phyloP scores from a whole-genome alignment of 2,113 vertebrate species.

The Leucoraja erinaceus region DNA sequence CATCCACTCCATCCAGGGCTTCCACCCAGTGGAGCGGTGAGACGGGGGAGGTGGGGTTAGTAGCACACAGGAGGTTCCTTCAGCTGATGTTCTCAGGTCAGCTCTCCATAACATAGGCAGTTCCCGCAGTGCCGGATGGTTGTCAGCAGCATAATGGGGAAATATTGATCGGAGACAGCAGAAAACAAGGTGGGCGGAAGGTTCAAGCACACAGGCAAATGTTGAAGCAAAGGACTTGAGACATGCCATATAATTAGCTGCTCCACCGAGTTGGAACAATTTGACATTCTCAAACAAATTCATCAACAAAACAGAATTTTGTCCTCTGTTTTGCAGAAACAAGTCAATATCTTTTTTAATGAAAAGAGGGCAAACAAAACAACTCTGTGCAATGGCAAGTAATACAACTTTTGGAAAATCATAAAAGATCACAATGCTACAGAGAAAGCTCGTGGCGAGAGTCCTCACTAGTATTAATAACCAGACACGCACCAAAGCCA shows the following conservation, averaged over 20 bases:
- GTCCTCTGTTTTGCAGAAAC: neutral
- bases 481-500: neutral
- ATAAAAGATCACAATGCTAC: neutral
- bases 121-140: neutral
- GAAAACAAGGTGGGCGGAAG: neutral
- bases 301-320: neutral
- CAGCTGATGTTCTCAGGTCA: neutral
- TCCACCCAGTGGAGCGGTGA: no score
- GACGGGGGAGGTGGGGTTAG: no score
- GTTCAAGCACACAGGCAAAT: neutral
- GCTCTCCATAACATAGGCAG: neutral
- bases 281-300: neutral
- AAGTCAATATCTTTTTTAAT: neutral
- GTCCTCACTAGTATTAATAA: neutral
- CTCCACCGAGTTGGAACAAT: neutral
- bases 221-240: neutral
- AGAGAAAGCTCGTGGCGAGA: neutral
- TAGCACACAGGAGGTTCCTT: no score
- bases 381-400: neutral
- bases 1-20: no score
- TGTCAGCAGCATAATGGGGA: neutral
- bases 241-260: neutral
- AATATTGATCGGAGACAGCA: neutral
- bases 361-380: neutral
- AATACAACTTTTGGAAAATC: neutral